Evolutionary conservation across 2,113 vertebrate species (phyloP), one percentile per base, ranked within the genome.

Genomic region (Lonchura striata): DNA sequence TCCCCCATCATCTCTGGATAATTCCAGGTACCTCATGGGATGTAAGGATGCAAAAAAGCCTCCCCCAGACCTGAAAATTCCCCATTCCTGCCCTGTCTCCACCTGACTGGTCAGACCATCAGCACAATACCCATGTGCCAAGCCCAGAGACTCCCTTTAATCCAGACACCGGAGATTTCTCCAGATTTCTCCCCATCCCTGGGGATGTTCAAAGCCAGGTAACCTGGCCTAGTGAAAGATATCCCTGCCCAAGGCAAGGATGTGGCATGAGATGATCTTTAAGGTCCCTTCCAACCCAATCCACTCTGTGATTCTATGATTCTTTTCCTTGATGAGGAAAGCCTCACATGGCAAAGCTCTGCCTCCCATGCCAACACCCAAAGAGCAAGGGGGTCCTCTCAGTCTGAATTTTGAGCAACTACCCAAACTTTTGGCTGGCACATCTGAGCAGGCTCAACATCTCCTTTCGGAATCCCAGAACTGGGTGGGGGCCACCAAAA

Each of bases 381-480:
- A 81, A 63, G n/a, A 81, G 25, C 39, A 24, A n/a, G 14, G 6
- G 11, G 23, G 7, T 50, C 30, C 52, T 24, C 61, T 47, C n/a
- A 5, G 0, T 10, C 12, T 4, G n/a, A 52, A 80, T 47, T 76
- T 2, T 24, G 49, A 28, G 41, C 33, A 35, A 37, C 11, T 3
- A 0, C 31, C 56, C 0, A 0, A 60, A 60, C 27, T 27, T 15
- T 8, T 7, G 5, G 24, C 20, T 46, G 37, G 18, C 33, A 6
- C 56, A n/a, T 14, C 54, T 0, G 8, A 76, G 49, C 57, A 23
- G 44, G 28, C 54, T 90, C 71, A 81, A 52, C 77, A n/a, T 19
- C 64, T 64, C 20, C 17, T n/a, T 47, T 20, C 0, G 0, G 31
- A 47, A 18, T 50, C 66, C 49, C 3, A 3, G 52, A n/a, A 30